Evolutionary conservation across 2,888 invertebrate genomes (phyloP).

Genomic region (Drosophila putrida): DNA sequence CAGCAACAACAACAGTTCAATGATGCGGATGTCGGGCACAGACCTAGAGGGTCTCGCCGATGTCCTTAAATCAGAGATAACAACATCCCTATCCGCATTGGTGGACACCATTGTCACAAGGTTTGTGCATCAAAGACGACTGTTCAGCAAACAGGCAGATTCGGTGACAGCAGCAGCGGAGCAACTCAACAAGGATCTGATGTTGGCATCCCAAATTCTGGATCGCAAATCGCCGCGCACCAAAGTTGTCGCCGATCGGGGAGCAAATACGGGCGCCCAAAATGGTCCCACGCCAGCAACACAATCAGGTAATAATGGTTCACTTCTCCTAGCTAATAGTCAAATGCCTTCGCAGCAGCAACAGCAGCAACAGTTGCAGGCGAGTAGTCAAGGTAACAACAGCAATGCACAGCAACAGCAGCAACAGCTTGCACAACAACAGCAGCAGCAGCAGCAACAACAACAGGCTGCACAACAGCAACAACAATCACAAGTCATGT

Average conservation of each 20-base stretch:
- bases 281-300: conserved; percentile 82
- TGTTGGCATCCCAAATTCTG: conserved; percentile 92
- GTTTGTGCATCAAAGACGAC: conserved; percentile 92
- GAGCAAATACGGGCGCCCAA: conserved; percentile 68
- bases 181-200: conserved; percentile 93
- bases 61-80: conserved; percentile 95
- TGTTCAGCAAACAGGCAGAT: conserved; percentile 90
- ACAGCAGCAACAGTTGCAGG: conserved; percentile 83
- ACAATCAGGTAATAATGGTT: conserved; percentile 86
- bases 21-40: conserved; percentile 90
- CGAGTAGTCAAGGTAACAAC: conserved; percentile 80
- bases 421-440: conserved; percentile 85
- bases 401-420: conserved; percentile 72
- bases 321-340: conserved; percentile 84
- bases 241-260: conserved; percentile 84
- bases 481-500: conserved; percentile 60
- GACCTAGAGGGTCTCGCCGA: conserved; percentile 96
- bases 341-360: conserved; percentile 78
- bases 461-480: conserved; percentile 84
- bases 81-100: conserved; percentile 92
- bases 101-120: conserved; percentile 95
- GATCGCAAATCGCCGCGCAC: conserved; percentile 93
- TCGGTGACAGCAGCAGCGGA: conserved; percentile 93
- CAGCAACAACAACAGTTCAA: conserved; percentile 89
- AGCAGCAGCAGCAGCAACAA: conserved; percentile 85